Base-by-base conservation (phyloP, 2,797 vertebrate species). In the Sebastes jordani region DNA sequence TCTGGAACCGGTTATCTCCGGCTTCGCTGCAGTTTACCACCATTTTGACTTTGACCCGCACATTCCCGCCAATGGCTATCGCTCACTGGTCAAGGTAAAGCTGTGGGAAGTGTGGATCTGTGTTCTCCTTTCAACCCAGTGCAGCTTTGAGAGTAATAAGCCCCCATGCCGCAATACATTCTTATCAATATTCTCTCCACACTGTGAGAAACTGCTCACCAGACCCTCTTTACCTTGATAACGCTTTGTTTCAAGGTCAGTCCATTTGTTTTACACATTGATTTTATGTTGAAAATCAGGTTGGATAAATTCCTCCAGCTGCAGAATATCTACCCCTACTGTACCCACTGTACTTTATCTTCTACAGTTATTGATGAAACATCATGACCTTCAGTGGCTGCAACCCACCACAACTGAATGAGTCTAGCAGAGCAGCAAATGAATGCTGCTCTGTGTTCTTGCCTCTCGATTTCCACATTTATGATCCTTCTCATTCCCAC, bases 31-130 rank as follows among this genome's bases (percentile, higher is more conserved):
- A 0, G 89, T 97, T 79, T 97, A 96, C 20, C 97, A 98, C 81
- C 94, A 96, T 91, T 98, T 97, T 71, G 98, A 99, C 95, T 96
- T 98, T 84, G 97, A 98, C 80, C 93, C 96, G 7, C 94, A 96
- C 87, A 97, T 97, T 0, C 97, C 96, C 0, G 98, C 97, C 65
- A 99, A 99, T 0, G 98, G 98, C 27, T 98, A 97, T 91, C 98
- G 97, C 84, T 98, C 97, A 10, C 93, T 98, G 68, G 96, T 97
- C 64, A 97, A 98, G 93, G 96, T 96, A 88, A 46, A 62, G 89
- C 88, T 16, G 82, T 91, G 62, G n/a, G 16, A 64, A 70, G 13
- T 62, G 78, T 14, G 25, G 22, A 27, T 82, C 14, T 60, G 54
- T 83, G 30, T 62, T 81, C 16, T 76, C 11, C 22, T 75, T 75